Base-by-base conservation (phyloP, 1,140 invertebrate species). In the Limonius californicus region DNA sequence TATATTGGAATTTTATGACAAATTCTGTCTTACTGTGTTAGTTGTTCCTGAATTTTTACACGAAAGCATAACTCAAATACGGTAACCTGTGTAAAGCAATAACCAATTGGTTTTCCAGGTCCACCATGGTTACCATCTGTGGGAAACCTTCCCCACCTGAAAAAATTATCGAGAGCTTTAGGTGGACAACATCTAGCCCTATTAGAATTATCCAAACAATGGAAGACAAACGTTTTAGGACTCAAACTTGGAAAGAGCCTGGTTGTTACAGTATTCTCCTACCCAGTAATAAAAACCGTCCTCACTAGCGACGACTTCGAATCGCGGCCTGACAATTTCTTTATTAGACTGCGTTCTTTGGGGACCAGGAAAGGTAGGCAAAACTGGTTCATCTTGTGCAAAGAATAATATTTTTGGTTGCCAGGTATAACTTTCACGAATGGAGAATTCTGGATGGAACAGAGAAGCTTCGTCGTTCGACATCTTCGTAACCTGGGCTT, bases 371-470 rank as follows among this genome's bases (percentile, higher is more conserved):
- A 81, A 80, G 86, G 83, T 85, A 65, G 7, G 35, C n/a, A 39
- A 39, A 12, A 11, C 7, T 12, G 65, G 27, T 21, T 55, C 59
- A 50, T 57, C 43, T 45, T 39, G 2, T 39, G n/a, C n/a, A n/a
- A n/a, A n/a, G n/a, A n/a, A n/a, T n/a, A n/a, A n/a, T n/a, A n/a
- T n/a, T 12, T 39, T 39, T 39, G n/a, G 7, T 9, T 39, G 3
- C 15, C 42, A 85, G 84, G 89, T 20, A 87, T 92, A 16, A 90
- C 90, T 0, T 89, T 87, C 74, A 85, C 85, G 0, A 89, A 93
- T 61, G 90, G 91, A 0, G 68, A 81, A 7, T 69, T 87, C 3
- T 94, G 92, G 91, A 81, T 79, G 50, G 85, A 88, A 65, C 87
- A 94, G 64, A 81, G 91, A 39, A 78, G 79, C 53, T 94, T 93